A percentile compares a stretch with the other conserved stretches of the same genome.
phyloP scores from a whole-genome alignment of 2,888 invertebrate genomes.

The Altica lythri region DNA sequence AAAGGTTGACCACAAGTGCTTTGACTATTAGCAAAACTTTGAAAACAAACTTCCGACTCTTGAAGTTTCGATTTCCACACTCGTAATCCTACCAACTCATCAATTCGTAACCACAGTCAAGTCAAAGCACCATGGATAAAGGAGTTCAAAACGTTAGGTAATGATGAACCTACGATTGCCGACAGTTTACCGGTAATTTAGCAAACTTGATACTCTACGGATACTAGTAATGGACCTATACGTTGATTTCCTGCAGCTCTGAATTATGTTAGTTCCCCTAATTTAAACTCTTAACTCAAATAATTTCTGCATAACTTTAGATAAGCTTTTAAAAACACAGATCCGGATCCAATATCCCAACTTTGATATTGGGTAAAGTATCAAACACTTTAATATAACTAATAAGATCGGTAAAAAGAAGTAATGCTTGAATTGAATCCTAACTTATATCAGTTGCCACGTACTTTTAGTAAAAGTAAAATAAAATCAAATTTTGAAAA shows the following conservation, averaged over 20 bases:
- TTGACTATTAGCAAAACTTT: too few relatives aligned
- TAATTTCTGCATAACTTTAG: constrained; percentile 30
- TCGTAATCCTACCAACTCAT: not conserved
- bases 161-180: constrained; percentile 32
- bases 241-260: constrained; percentile 26
- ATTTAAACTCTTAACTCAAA: constrained; percentile 31
- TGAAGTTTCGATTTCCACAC: not conserved
- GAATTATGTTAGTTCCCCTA: constrained; percentile 26
- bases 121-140: constrained; percentile 17
- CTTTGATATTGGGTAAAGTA: too few relatives aligned
- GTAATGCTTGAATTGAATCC: too few relatives aligned
- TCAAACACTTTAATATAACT: too few relatives aligned
- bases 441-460: too few relatives aligned
- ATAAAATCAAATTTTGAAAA: too few relatives aligned
- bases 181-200: constrained; percentile 38
- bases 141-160: constrained; percentile 12
- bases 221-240: constrained; percentile 32
- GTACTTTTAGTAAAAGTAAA: too few relatives aligned
- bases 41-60: too few relatives aligned
- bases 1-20: too few relatives aligned
- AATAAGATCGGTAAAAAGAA: too few relatives aligned
- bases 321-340: too few relatives aligned
- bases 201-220: constrained; percentile 36
- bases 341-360: too few relatives aligned
- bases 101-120: not conserved